A percentile compares a stretch with the other conserved stretches of the same genome.
Conservation (phyloP, 2,888 invertebrate genomes). For the Agrochola lota region DNA sequence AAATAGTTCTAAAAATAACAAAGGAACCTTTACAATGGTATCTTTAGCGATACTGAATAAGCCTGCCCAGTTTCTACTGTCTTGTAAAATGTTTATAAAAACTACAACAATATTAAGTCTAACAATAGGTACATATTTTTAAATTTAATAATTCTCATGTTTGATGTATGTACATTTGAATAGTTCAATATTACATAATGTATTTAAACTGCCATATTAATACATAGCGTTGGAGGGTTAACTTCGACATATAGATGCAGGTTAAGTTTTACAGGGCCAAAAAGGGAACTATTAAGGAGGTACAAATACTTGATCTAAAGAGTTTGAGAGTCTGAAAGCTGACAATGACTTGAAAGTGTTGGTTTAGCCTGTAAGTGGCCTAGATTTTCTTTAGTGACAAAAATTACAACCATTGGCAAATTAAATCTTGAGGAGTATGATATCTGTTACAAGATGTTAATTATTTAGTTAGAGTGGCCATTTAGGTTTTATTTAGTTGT, state of each 20-base stretch:
- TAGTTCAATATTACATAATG: conserved; percentile 59
- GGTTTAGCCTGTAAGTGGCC: background rate
- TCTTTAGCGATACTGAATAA: conserved; percentile 53
- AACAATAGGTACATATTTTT: conserved; percentile 57
- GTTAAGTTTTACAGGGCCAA: background rate
- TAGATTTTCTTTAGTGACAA: background rate
- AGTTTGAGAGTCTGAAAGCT: background rate
- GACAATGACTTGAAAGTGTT: background rate
- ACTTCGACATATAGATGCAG: background rate
- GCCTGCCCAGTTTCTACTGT: conserved; percentile 57
- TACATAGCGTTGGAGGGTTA: background rate
- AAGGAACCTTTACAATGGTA: conserved; percentile 60
- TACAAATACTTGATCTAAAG: background rate
- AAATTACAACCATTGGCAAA: background rate
- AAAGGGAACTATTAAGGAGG: background rate
- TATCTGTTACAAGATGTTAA: background rate
- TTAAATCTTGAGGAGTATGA: background rate
- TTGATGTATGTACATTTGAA: conserved; percentile 58
- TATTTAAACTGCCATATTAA: background rate
- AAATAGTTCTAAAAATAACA: conserved; percentile 68
- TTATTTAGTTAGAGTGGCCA: background rate
- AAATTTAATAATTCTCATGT: conserved; percentile 46
- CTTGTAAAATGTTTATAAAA: conserved; percentile 75
- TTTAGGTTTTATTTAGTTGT: background rate
- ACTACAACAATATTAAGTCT: conserved; percentile 70